Conservation (phyloP, 2,797 vertebrate species). For the Hyperoplus immaculatus region DNA sequence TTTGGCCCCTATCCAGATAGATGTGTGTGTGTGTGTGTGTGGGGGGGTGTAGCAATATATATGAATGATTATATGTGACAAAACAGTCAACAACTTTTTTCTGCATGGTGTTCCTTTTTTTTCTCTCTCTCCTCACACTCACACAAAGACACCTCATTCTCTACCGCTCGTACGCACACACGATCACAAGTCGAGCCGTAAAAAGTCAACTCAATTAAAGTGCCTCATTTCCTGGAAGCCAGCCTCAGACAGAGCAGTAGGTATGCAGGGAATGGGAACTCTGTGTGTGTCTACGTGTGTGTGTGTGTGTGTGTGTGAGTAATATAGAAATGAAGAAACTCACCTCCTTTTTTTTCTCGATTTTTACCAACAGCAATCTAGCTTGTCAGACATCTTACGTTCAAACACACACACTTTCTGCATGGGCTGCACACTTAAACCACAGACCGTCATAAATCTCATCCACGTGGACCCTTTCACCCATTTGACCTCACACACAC, state of each 20-base stretch:
- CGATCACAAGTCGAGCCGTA: conserved; percentile 85
- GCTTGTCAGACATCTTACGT: not conserved
- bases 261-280: conserved; percentile 88
- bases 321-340: conserved; percentile 59
- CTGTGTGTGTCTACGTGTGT: conserved; percentile 71
- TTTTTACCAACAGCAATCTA: conserved; percentile 67
- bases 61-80: not conserved
- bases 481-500: conserved; percentile 67
- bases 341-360: conserved; percentile 43
- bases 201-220: conserved; percentile 90
- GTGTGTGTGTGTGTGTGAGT: conserved; percentile 43
- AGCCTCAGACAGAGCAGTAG: conserved; percentile 85
- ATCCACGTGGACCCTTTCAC: conserved; percentile 71
- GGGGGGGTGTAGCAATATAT: not conserved
- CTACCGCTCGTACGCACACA: conserved; percentile 67
- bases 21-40: conserved; percentile 30
- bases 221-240: conserved; percentile 88
- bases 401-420: conserved; percentile 17
- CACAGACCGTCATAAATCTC: conserved; percentile 65
- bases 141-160: conserved; percentile 63
- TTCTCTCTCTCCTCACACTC: conserved; percentile 15
- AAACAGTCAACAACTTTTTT: conserved; percentile 11
- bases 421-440: conserved; percentile 45
- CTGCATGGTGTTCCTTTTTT: not conserved
- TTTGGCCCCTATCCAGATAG: conserved; percentile 3